phyloP scores from a whole-genome alignment of 2,797 vertebrate genomes.

The Jordanella pulchra region DNA sequence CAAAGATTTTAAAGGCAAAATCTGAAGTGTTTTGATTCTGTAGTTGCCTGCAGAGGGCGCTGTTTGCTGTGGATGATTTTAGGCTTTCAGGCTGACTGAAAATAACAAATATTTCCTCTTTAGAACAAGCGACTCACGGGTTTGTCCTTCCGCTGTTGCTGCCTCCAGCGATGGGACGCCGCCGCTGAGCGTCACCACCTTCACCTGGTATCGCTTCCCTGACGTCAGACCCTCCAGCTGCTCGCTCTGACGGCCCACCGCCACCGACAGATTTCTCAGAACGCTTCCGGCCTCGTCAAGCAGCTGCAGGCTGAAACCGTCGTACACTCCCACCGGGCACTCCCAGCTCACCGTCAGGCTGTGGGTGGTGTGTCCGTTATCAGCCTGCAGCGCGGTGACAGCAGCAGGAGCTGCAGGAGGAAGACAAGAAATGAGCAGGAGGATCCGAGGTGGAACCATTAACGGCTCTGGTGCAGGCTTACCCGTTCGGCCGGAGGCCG shows the following conservation, averaged over 20 bases:
- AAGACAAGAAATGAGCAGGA: neutral
- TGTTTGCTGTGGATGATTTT: too few species aligned
- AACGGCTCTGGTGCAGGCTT: slow-evolving; percentile 21
- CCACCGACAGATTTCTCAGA: slow-evolving; percentile 79
- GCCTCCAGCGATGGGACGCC: slow-evolving; percentile 81
- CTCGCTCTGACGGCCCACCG: slow-evolving; percentile 73
- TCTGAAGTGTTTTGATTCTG: too few species aligned
- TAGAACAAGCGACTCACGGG: slow-evolving; percentile 78
- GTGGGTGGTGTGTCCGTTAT: slow-evolving; percentile 87
- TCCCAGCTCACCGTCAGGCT: slow-evolving; percentile 89
- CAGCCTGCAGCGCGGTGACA: slow-evolving; percentile 83
- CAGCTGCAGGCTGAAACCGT: slow-evolving; percentile 85
- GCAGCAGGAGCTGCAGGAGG: slow-evolving; percentile 82
- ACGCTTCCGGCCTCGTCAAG: slow-evolving; percentile 77
- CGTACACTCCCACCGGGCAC: slow-evolving; percentile 81
- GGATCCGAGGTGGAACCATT: neutral
- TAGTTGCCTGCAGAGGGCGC: too few species aligned
- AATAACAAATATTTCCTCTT: neutral
- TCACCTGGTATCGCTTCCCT: slow-evolving; percentile 87
- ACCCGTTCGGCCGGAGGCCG: slow-evolving; percentile 83
- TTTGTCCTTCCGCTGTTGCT: slow-evolving; percentile 82
- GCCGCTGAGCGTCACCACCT: slow-evolving; percentile 85
- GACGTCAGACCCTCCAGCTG: slow-evolving; percentile 86
- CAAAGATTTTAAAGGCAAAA: too few species aligned
- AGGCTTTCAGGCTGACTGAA: too few species aligned